Base-by-base conservation (phyloP, 2,888 invertebrate genomes). In the Ophraella communa region DNA sequence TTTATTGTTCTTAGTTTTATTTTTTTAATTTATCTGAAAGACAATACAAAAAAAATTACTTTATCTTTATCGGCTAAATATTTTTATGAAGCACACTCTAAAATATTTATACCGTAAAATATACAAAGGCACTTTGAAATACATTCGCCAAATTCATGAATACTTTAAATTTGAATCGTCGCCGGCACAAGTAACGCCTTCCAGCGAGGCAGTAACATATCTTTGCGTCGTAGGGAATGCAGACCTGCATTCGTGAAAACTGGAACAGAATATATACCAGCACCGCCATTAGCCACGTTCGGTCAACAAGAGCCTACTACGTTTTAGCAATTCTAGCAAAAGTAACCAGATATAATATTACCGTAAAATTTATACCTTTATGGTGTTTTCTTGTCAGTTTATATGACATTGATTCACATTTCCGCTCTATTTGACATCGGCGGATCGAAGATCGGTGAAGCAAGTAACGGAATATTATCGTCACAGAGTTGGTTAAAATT, bases 281-380 rank as follows among this genome's bases (percentile, higher is more conserved):
- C 30, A 30, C 3, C 8, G 30, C 69, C 69, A 73, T 73, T 71
- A 73, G 68, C 66, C 73, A 73, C 73, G 73, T 73, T 70, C 69
- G 63, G 73, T 68, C 70, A 73, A 73, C 72, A 71, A 47, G 55
- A 60, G 65, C 58, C 35, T 59, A 45, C 61, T 64, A 59, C 64
- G 35, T 65, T 67, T 57, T 54, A 65, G 67, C 57, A 52, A 45
- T 52, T 60, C 45, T 30, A 49, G 51, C 54, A 49, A 60, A 68
- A 60, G 61, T 61, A 55, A 59, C 68, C 62, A 57, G 33, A 60
- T 62, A 49, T 55, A 30, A 10, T 30, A 30, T 30, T 30, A 30
- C 8, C 11, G 11, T 30, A 11, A 30, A 10, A 2, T 30, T 21
- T 47, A 21, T 47, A 47, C 47, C 47, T 47, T 47, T 47, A 21